A percentile compares a stretch with the other conserved stretches of the same genome.
Evolutionary conservation across 2,888 invertebrate species (phyloP).

Genomic region (Dyspetes luteomarginatus): DNA sequence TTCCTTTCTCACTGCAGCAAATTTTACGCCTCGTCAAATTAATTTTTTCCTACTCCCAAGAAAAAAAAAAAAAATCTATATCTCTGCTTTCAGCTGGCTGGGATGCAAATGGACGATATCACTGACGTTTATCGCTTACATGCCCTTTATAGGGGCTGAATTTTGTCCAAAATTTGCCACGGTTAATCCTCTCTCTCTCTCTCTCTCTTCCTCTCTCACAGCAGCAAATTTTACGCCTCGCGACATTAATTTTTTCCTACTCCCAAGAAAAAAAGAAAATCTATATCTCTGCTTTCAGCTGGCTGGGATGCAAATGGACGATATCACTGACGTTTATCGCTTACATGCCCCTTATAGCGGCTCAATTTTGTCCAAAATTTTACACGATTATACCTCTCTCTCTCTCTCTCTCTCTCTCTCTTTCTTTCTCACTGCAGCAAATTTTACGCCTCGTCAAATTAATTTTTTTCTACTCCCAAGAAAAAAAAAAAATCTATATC

Average conservation of each 20-base stretch:
- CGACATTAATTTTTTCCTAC: too few relatives aligned
- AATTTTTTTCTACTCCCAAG: background rate
- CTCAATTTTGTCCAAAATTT: conserved; percentile 95
- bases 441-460: background rate
- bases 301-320: conserved; percentile 96
- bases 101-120: conserved; percentile 96
- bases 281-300: conserved; percentile 86
- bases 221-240: background rate
- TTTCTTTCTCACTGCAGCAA: too few relatives aligned
- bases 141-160: conserved; percentile 95
- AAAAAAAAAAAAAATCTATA: background rate
- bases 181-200: too few relatives aligned
- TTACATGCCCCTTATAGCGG: conserved; percentile 96
- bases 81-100: conserved; percentile 90
- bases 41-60: too few relatives aligned
- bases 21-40: background rate
- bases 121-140: conserved; percentile 93
- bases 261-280: background rate
- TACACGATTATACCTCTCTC: conserved; percentile 93
- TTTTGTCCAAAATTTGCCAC: conserved; percentile 94
- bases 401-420: too few relatives aligned
- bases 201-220: background rate
- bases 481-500: conserved; percentile 3
- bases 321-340: conserved; percentile 92
- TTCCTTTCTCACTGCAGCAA: background rate